These are phyloP conservation scores for Dynastes hyllus DNA, from an alignment of 2,888 invertebrate species.

Conservation along the genomic window DNA sequence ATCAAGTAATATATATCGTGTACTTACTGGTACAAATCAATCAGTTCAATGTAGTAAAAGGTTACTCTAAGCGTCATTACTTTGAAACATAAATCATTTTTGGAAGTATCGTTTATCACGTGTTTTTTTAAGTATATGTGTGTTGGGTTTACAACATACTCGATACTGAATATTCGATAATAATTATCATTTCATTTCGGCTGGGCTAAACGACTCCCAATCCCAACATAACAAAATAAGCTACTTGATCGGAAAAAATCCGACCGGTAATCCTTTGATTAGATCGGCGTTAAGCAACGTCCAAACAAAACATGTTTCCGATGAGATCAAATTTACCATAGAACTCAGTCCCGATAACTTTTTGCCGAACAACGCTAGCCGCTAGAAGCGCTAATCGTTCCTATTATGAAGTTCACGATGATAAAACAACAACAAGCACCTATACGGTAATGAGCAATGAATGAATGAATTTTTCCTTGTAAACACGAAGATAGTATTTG, in stretches of 20 bases:
- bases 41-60: too few relatives aligned
- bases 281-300: not conserved
- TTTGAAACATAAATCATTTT: too few relatives aligned
- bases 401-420: not conserved
- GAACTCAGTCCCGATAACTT: too few relatives aligned
- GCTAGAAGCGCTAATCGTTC: too few relatives aligned
- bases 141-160: not conserved
- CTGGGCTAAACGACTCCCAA: not conserved
- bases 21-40: too few relatives aligned
- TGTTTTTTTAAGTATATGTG: not conserved
- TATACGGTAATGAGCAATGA: not conserved
- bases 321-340: not conserved
- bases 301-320: constrained; percentile 1
- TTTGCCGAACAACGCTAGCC: too few relatives aligned
- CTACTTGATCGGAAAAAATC: constrained; percentile 9
- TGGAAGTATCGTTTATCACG: too few relatives aligned
- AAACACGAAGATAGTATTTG: not conserved
- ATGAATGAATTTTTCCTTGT: not conserved
- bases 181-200: constrained; percentile 5
- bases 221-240: not conserved
- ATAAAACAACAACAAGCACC: not conserved
- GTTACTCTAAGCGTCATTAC: too few relatives aligned
- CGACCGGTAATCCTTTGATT: constrained; percentile 9
- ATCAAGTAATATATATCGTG: too few relatives aligned
- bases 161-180: not conserved